Evolutionary conservation across 2,797 vertebrate genomes (phyloP).

Genomic region (Myioborus melanocephalus): DNA sequence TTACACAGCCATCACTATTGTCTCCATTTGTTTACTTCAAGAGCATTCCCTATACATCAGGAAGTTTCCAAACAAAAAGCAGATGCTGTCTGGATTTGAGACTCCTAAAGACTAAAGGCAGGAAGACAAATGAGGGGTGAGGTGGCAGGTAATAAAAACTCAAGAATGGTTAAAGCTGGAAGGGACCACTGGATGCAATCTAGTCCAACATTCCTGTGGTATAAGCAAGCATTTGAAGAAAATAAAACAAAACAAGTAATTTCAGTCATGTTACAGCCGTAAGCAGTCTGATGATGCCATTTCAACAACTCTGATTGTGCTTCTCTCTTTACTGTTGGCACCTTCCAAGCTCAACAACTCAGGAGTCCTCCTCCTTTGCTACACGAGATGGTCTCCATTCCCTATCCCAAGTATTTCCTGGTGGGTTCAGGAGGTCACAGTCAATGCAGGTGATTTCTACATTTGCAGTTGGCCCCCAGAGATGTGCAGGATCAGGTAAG

Average conservation of each 20-base stretch:
- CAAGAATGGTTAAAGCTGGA: background rate
- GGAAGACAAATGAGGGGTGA: background rate
- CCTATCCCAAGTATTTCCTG: no score
- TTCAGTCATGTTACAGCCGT: background rate
- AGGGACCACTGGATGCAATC: background rate
- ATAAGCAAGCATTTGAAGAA: background rate
- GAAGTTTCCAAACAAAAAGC: background rate
- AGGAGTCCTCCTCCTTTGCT: background rate
- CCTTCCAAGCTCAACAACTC: background rate
- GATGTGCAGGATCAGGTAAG: no score
- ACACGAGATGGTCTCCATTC: background rate
- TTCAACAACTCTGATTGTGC: background rate
- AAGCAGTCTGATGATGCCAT: background rate
- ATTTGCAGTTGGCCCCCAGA: no score
- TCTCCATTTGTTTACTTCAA: background rate
- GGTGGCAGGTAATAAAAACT: background rate
- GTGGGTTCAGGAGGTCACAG: no score
- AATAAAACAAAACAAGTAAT: background rate
- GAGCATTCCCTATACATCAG: background rate
- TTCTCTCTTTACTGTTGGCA: background rate
- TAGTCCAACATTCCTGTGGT: background rate
- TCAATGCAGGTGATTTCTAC: no score
- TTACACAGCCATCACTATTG: background rate
- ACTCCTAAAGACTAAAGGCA: background rate
- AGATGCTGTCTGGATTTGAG: background rate